Evolutionary conservation across 1,140 invertebrate genomes (phyloP), one percentile per base, ranked within the genome.

Genomic region (Procambarus clarkii): DNA sequence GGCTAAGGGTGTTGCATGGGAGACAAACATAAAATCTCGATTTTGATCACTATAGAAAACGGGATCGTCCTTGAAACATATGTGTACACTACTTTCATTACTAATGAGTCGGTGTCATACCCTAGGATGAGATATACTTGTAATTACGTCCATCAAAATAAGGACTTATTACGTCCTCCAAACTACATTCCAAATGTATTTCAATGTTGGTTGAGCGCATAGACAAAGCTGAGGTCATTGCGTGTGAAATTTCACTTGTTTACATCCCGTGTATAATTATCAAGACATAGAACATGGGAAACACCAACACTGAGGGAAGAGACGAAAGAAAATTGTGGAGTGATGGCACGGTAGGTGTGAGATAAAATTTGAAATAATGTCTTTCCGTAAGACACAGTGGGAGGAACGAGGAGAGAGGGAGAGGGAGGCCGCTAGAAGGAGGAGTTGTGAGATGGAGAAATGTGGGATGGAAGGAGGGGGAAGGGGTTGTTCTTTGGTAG

Each of bases 291-390:
- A 81, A 80, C 5, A 88, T 50, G 86, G 78, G 18, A 60, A 18
- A 80, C 34, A 34, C 34, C 34, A 34, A 34, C 34, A 34, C 34
- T 34, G 34, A 34, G 50, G 13, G 50, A 3, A 54, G 13, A 54
- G 50, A 13, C 4, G 18, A 2, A 18, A 64, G 60, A 18, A 13
- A 64, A 64, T 64, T 89, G 64, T 24, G 24, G 44, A 82, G 45
- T 81, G 71, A 88, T 82, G 87, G 50, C 50, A 76, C 79, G 76
- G 64, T 58, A n/a, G 80, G 64, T 13, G 24, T 58, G 87, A 89
- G 87, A 89, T 89, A 89, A 83, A 89, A 71, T 83, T 74, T 76
- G 87, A 89, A 82, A 83, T 89, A 54, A 89, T 89, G 87, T 89
- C 87, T 83, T 83, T 82, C 79, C 9, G 79, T 82, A 83, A 89